Evolutionary conservation across 2,888 invertebrate species (phyloP), one percentile per base, ranked within the genome.

Genomic region (Endomychus coccineus): DNA sequence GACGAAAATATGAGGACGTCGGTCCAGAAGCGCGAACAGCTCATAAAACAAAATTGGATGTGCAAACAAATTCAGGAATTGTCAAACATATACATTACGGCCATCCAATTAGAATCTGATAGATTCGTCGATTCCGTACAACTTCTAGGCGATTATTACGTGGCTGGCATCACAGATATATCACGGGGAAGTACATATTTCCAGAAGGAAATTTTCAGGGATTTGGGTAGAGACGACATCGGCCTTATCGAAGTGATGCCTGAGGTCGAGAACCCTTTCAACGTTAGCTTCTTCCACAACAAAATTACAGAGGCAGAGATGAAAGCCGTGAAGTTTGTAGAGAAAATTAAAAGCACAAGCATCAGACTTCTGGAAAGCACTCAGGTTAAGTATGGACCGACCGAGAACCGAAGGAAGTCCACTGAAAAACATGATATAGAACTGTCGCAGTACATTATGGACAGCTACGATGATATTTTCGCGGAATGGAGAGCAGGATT

Each of bases 81-180:
- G 48, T 63, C 64, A 1, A 77, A 78, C 50, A 66, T 71, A 16
- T 77, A 71, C 45, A 64, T 73, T 27, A 71, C 68, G 2, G 69
- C 71, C 27, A 65, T 77, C 62, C 78, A 79, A 56, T 51, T 71
- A n/a, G 80, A 81, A 62, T 31, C 75, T 7, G 77, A 79, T 51
- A 67, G 78, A 28, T 64, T 69, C 63, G 60, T 64, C n/a, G n/a
- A 67, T 40, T 66, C 65, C 4, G 29, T 67, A 10, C 62, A 64
- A 28, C 46, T 72, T 4, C 27, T 71, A 2, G 60, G 62, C 9
- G 70, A 71, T 49, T 72, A 71, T 50, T 72, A 69, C 40, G 47
- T 49, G 1, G 58, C 58, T 0, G 55, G 63, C 47, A 50, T 65
- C 9, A 59, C 56, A 0, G 52, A 73, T 63, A 52, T 63, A 9